phyloP scores from a whole-genome alignment of 2,888 invertebrate genomes.

The Ectemnius continuus region DNA sequence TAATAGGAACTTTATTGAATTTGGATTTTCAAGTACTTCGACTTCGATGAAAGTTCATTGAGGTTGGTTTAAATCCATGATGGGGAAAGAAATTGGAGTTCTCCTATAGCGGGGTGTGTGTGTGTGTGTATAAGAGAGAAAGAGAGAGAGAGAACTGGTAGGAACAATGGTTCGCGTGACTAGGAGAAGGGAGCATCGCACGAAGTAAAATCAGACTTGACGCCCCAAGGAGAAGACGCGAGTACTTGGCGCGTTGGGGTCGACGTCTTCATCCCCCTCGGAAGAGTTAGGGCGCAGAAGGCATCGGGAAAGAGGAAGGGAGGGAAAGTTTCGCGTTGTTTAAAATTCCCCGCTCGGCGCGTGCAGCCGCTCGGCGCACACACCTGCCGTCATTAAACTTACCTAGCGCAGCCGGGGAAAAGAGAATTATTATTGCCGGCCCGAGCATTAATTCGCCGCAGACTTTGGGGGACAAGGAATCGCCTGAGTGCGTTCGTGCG shows the following conservation, averaged over 20 bases:
- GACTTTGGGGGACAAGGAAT: constrained; percentile 11
- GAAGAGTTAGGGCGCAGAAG: neutral
- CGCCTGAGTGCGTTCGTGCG: constrained; percentile 10
- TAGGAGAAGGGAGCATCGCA: too few relatives aligned
- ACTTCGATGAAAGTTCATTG: too few relatives aligned
- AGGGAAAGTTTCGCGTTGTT: constrained; percentile 17
- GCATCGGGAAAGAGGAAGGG: too few relatives aligned
- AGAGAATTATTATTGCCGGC: constrained; percentile 48
- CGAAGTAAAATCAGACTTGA: too few relatives aligned
- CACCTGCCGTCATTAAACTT: constrained; percentile 53
- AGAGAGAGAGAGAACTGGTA: too few relatives aligned
- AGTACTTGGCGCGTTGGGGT: constrained; percentile 2
- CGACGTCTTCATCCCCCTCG: neutral
- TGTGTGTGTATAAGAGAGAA: too few relatives aligned
- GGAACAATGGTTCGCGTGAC: too few relatives aligned
- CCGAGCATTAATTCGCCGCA: constrained; percentile 52
- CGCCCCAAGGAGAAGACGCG: neutral
- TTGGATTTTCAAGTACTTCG: too few relatives aligned
- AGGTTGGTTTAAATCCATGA: too few relatives aligned
- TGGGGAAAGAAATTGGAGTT: too few relatives aligned
- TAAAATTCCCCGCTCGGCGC: constrained; percentile 33
- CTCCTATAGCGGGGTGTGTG: too few relatives aligned
- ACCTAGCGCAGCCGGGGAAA: constrained; percentile 33
- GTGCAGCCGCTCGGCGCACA: constrained; percentile 33
- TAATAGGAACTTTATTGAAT: too few relatives aligned